Base-by-base conservation (phyloP, 2,888 invertebrate species). In the Dynastes tityus region DNA sequence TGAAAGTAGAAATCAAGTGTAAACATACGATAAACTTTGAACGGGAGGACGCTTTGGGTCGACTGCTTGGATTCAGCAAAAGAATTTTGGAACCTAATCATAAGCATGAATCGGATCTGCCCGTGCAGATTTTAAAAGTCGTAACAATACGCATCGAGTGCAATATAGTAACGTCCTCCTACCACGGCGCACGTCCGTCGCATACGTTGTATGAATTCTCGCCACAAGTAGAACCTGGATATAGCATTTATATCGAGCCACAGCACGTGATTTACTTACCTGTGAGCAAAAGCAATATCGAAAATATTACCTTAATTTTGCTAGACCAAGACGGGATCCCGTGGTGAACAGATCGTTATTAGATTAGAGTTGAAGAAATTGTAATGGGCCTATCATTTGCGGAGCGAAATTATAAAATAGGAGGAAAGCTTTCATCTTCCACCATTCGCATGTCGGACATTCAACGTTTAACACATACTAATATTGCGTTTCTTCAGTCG, bases 221-320 rank as follows among this genome's bases (percentile, higher is more conserved):
- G 16, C 84, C 85, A 3, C 80, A 80, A 51, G 84, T 85, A 13
- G 81, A 82, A 27, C 85, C 86, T 22, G 87, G 87, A 8, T 87
- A 84, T 85, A 85, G 85, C 83, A 84, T 87, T 53, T 82, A 85
- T 70, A 87, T 87, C 80, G 83, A 83, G n/a, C 86, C 86, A 3
- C 79, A 73, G 78, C 85, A 84, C 80, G 82, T 85, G 11, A 32
- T 80, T 9, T 79, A 80, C 63, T 45, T 80, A 53, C 80, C 79
- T 22, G 49, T 77, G 13, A 77, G 73, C 40, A 77, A 27, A 61
- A 45, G 27, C n/a, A 9, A 40, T 13, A 79, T 77, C 9, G 75
- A 77, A 16, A 74, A 71, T 61, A 80, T 80, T 13, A 79, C 80
- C 4, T 27, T 80, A 5, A 71, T 49, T 2, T 16, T 79, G 5